phyloP scores from a whole-genome alignment of 2,888 invertebrate species.

The Scaptomyza polygonia region DNA sequence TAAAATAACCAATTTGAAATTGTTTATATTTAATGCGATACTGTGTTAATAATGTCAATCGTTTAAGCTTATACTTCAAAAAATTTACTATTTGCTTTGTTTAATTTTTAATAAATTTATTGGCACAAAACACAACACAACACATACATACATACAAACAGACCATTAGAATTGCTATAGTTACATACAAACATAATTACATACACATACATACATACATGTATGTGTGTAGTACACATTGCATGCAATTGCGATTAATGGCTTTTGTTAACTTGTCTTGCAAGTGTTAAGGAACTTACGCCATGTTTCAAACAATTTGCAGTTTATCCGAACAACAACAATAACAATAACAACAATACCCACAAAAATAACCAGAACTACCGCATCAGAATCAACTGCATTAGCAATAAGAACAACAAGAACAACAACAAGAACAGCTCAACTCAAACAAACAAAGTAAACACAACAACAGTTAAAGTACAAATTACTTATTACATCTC shows the following conservation, averaged over 20 bases:
- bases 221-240: constrained; percentile 8
- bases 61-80: neutral
- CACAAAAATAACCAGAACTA: constrained; percentile 12
- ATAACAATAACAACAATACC: constrained; percentile 30
- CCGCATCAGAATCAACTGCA: constrained; percentile 9
- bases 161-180: constrained; percentile 1
- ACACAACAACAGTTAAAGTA: constrained; percentile 35
- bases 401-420: constrained; percentile 15
- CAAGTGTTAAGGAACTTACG: constrained; percentile 56
- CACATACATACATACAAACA: constrained; percentile 3
- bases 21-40: too few relatives aligned
- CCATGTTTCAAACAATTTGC: constrained; percentile 58
- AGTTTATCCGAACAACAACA: constrained; percentile 44
- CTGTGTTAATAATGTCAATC: too few relatives aligned
- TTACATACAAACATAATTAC: constrained; percentile 4
- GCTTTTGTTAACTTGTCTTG: constrained; percentile 35
- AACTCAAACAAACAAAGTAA: constrained; percentile 43
- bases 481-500: constrained; percentile 27
- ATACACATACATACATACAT: constrained; percentile 2
- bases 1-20: too few relatives aligned
- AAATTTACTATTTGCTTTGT: neutral
- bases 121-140: constrained; percentile 9
- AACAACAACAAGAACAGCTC: constrained; percentile 10
- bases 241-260: constrained; percentile 31
- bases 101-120: constrained; percentile 10